Percentiles rank a stretch among this genome's conserved stretches.
These are phyloP conservation scores for Eurytoma adleriae DNA, from an alignment of 2,888 invertebrate genomes.

Conservation along the genomic window DNA sequence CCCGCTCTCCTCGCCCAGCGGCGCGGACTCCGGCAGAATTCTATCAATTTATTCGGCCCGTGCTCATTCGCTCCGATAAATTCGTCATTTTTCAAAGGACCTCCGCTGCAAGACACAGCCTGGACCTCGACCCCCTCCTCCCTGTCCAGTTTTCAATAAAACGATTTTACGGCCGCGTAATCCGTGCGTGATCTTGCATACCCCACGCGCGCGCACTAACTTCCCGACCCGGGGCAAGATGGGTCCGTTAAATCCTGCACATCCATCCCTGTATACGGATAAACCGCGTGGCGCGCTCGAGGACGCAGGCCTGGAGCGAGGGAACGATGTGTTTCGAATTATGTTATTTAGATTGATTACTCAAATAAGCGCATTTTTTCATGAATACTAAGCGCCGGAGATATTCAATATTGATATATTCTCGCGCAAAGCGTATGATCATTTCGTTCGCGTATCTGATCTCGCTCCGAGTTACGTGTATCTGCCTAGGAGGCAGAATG, in stretches of 20 bases:
- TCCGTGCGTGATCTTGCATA: conserved; percentile 6
- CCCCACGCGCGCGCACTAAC: no score
- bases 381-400: not conserved
- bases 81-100: conserved; percentile 29
- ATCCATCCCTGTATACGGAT: not conserved
- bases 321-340: not conserved
- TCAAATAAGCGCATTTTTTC: no score
- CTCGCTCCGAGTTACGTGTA: not conserved
- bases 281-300: not conserved
- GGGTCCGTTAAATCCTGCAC: not conserved
- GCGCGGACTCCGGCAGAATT: conserved; percentile 2
- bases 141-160: conserved; percentile 18
- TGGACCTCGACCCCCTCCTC: not conserved
- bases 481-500: no score
- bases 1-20: not conserved
- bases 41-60: conserved; percentile 33
- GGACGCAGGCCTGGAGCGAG: not conserved
- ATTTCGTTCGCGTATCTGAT: not conserved
- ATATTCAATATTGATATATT: conserved; percentile 6
- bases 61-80: conserved; percentile 15
- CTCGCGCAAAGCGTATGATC: not conserved
- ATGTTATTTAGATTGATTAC: no score
- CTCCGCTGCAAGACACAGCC: conserved; percentile 7
- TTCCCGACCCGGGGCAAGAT: no score
- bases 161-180: conserved; percentile 37